Conservation (phyloP, 2,113 vertebrate species). For the Nothoprocta perdicaria region DNA sequence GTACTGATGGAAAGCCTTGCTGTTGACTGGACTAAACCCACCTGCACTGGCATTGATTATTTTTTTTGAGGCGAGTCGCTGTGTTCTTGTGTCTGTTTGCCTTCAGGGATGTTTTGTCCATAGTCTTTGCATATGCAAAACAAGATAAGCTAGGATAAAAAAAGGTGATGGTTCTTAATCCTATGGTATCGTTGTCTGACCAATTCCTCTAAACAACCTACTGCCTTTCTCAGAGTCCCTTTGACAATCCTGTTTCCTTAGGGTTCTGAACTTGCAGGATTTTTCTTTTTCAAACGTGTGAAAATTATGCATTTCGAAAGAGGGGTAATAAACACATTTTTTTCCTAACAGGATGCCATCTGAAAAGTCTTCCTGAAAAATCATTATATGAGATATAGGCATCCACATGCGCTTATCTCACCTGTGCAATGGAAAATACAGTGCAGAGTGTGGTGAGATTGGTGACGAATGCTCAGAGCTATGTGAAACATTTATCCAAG, state of each 20-base stretch:
- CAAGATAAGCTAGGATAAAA: not conserved
- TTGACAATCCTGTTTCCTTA: not conserved
- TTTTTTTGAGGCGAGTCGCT: not conserved
- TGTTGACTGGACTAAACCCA: not conserved
- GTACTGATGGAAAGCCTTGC: not conserved
- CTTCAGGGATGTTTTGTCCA: not conserved
- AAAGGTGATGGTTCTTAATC: not conserved
- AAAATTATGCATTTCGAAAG: not conserved
- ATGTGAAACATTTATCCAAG: rapidly evolving
- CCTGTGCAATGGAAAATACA: not conserved
- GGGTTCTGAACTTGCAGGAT: not conserved
- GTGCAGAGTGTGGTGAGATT: rapidly evolving
- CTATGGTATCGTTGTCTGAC: not conserved
- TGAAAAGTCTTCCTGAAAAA: not conserved
- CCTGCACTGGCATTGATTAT: not conserved
- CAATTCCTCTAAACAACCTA: not conserved
- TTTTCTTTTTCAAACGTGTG: not conserved
- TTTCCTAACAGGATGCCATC: not conserved
- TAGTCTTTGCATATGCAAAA: constrained; percentile 1
- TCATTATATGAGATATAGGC: rapidly evolving
- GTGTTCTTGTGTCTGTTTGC: not conserved
- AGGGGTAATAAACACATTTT: not conserved
- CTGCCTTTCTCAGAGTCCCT: not conserved
- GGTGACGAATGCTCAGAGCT: not conserved
- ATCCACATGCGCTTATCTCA: rapidly evolving